phyloP scores from a whole-genome alignment of 92 coral and sea anemone genomes.

The Epizoanthus fatuus region DNA sequence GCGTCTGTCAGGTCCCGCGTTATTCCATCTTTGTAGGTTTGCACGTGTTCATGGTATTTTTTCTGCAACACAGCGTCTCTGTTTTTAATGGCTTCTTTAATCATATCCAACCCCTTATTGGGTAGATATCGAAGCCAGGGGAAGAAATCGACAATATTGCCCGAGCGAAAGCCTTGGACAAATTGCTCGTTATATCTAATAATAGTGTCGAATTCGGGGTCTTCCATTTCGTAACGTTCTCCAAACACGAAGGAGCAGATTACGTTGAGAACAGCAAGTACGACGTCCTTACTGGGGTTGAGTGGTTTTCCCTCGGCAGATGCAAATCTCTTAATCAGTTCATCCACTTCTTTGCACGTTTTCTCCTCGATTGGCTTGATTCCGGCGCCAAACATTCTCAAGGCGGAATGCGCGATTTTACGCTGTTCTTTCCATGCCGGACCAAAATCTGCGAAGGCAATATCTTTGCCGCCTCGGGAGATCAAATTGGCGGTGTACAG shows the following conservation, averaged over 20 bases:
- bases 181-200: slow-evolving; percentile 84
- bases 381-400: slow-evolving; percentile 90
- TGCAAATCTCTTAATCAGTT: slow-evolving; percentile 78
- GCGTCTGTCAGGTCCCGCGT: slow-evolving; percentile 99
- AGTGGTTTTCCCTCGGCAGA: slow-evolving; percentile 76
- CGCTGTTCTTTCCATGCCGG: slow-evolving; percentile 96
- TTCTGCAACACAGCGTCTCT: slow-evolving; percentile 86
- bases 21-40: slow-evolving; percentile 84
- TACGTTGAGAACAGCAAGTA: slow-evolving; percentile 89
- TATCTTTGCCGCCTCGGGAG: slow-evolving; percentile 91
- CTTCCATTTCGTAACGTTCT: slow-evolving; percentile 82
- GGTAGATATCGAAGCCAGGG: slow-evolving; percentile 95
- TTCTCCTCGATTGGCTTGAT: slow-evolving; percentile 83
- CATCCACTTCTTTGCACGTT: slow-evolving; percentile 85
- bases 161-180: slow-evolving; percentile 93
- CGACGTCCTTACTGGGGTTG: slow-evolving; percentile 80
- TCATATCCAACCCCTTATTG: slow-evolving; percentile 74
- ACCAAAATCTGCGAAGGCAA: slow-evolving; percentile 93
- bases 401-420: slow-evolving; percentile 95
- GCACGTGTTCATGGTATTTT: slow-evolving; percentile 87
- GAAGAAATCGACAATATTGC: slow-evolving; percentile 91
- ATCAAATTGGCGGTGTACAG: slow-evolving; percentile 90
- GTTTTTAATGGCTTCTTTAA: slow-evolving; percentile 85
- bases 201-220: slow-evolving; percentile 90
- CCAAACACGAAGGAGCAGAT: slow-evolving; percentile 96